These are phyloP conservation scores for Platyscapa corneri DNA, from an alignment of 1,140 invertebrate species.

Conservation along the genomic window DNA sequence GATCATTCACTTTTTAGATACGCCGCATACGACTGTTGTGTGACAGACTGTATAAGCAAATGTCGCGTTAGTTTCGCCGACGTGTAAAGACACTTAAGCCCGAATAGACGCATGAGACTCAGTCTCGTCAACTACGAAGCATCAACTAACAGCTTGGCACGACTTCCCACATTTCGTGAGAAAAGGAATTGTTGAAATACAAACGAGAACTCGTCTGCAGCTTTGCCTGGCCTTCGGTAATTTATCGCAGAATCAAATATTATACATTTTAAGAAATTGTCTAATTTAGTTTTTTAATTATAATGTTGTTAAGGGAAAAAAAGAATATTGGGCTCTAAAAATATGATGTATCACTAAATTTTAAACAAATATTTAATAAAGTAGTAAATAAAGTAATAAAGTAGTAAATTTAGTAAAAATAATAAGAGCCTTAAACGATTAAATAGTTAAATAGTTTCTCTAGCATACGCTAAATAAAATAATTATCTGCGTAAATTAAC, in stretches of 20 bases:
- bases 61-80: slow-evolving; percentile 13
- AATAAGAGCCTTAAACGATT: too few relatives aligned
- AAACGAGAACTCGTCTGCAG: background rate
- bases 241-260: slow-evolving; percentile 17
- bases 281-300: too few relatives aligned
- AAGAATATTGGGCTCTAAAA: too few relatives aligned
- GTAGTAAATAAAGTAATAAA: too few relatives aligned
- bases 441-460: too few relatives aligned
- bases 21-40: background rate
- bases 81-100: background rate
- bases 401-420: too few relatives aligned
- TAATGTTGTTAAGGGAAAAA: too few relatives aligned
- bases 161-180: background rate
- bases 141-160: slow-evolving; percentile 34
- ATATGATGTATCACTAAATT: too few relatives aligned
- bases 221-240: background rate
- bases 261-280: background rate
- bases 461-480: too few relatives aligned
- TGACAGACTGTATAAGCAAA: slow-evolving; percentile 18
- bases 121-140: background rate
- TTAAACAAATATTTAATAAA: too few relatives aligned
- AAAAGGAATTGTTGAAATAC: background rate
- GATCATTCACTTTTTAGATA: slow-evolving; percentile 6
- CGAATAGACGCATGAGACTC: background rate
- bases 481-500: too few relatives aligned